Conservation (phyloP, 1,140 invertebrate genomes). For the Cardiocondyla obscurior region DNA sequence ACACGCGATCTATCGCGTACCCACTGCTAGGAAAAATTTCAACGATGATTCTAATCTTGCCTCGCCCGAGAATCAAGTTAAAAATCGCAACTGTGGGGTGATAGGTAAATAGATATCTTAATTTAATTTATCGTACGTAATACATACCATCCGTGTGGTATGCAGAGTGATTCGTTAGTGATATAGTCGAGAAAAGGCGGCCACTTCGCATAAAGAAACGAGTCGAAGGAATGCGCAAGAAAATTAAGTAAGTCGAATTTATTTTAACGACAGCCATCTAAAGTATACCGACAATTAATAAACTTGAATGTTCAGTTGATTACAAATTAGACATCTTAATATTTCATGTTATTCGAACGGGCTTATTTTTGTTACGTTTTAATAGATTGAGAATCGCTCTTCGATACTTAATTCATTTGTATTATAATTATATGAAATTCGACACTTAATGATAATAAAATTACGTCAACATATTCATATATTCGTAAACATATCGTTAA, state of each 20-base stretch:
- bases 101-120: conserved; percentile 74
- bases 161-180: neutral
- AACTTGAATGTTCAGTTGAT: neutral
- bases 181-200: neutral
- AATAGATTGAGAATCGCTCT: neutral
- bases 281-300: neutral
- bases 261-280: neutral
- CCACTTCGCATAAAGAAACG: neutral
- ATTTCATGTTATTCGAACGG: neutral
- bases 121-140: conserved; percentile 6
- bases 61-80: conserved; percentile 60
- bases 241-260: neutral
- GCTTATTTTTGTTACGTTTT: neutral
- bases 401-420: neutral
- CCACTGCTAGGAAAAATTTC: conserved; percentile 37
- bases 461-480: neutral
- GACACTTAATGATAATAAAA: neutral
- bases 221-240: conserved; percentile 10
- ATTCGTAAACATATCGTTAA: neutral
- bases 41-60: conserved; percentile 47
- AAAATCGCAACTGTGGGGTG: conserved; percentile 74
- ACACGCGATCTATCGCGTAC: conserved; percentile 76
- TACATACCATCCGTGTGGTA: neutral
- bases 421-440: conserved; percentile 3
- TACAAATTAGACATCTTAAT: neutral